phyloP scores from a whole-genome alignment of 2,888 invertebrate genomes.

The Trypoxylon attenuatum region DNA sequence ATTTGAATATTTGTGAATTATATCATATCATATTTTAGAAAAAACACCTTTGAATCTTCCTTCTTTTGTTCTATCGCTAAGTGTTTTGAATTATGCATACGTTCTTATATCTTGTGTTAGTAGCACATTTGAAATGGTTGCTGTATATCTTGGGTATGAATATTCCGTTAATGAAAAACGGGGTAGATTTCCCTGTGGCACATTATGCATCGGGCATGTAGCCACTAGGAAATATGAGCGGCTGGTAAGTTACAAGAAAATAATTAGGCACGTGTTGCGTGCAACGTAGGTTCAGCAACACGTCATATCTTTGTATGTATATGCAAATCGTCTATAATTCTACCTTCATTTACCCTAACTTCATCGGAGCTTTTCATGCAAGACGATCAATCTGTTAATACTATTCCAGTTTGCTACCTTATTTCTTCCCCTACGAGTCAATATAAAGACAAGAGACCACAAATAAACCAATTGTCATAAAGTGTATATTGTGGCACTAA shows the following conservation, averaged over 20 bases:
- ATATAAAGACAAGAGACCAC: no score
- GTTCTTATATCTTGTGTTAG: slow-evolving; percentile 26
- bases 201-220: slow-evolving; percentile 22
- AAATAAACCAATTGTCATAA: no score
- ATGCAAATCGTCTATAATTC: slow-evolving; percentile 46
- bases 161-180: slow-evolving; percentile 48
- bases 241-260: slow-evolving; percentile 58
- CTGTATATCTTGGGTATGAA: slow-evolving; percentile 32
- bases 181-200: slow-evolving; percentile 36
- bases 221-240: slow-evolving; percentile 18
- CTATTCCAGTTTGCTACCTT: background rate
- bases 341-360: slow-evolving; percentile 12
- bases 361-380: background rate
- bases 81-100: slow-evolving; percentile 34
- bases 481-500: no score
- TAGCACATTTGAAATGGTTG: slow-evolving; percentile 4
- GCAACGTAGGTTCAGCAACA: slow-evolving; percentile 49
- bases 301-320: slow-evolving; percentile 41
- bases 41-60: no score
- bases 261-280: slow-evolving; percentile 69
- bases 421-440: background rate
- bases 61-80: slow-evolving; percentile 9
- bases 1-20: no score
- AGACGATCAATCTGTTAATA: slow-evolving; percentile 7
- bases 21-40: no score